Evolutionary conservation across 1,140 invertebrate species (phyloP), one percentile per base, ranked within the genome.

Genomic region (Aricia agestis): DNA sequence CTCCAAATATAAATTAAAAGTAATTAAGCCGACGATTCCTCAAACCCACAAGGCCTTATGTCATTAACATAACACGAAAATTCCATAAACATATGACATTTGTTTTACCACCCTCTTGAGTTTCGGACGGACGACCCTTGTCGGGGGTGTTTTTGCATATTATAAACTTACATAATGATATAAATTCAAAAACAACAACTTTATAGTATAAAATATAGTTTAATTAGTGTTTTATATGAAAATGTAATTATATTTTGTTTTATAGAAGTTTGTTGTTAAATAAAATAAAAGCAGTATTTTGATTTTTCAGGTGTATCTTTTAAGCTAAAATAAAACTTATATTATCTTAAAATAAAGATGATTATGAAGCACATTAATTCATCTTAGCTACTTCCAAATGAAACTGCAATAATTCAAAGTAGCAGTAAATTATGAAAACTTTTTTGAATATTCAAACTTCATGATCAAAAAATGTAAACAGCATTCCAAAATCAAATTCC

Each of bases 51-150:
- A 19, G 18, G 67, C 67, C 67, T 68, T 68, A 45, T 13, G 52
- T 67, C 80, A 86, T 88, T 88, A 88, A 81, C 85, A 87, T 87
- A 86, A 90, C 87, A 90, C 73, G 86, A 76, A 82, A 90, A 90
- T 82, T 81, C 87, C 85, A 90, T 90, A 90, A 90, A 85, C 84
- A 84, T 81, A 82, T 84, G 84, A 86, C 86, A 84, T 89, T 89
- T 83, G 77, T 83, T 86, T 80, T 80, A 82, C 79, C 83, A 83
- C 85, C 85, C 83, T 86, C 80, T 77, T 79, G 76, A 72, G 75
- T 79, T 77, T 77, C 77, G 68, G 71, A 76, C 78, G 78, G 78
- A 76, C 74, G 76, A 72, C 71, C 76, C 79, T 78, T 82, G 74
- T 75, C 59, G 78, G 76, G 76, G 70, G 77, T 73, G 71, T 72